Percentiles rank a stretch among this genome's conserved stretches.
Conservation (phyloP, 1,140 invertebrate genomes). For the Philaenus spumarius region DNA sequence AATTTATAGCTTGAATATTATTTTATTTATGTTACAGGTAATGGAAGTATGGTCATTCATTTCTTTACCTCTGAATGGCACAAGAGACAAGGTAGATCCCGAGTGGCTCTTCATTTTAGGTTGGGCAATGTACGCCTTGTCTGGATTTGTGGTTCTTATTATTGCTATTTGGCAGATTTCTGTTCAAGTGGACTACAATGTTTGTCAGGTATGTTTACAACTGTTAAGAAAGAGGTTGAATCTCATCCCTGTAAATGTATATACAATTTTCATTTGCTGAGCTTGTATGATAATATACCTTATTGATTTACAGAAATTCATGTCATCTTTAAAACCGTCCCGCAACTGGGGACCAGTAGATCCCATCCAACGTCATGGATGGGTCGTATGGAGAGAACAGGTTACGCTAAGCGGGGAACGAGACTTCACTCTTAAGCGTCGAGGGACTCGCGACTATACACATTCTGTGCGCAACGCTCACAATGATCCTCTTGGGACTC, state of each 20-base stretch:
- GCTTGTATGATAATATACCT: too few species aligned
- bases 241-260: too few species aligned
- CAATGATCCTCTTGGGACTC: neutral
- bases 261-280: too few species aligned
- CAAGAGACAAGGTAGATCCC: constrained; percentile 32
- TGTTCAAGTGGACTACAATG: constrained; percentile 39
- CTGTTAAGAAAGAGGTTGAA: too few species aligned
- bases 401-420: constrained; percentile 41
- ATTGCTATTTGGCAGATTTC: constrained; percentile 40
- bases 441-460: constrained; percentile 52
- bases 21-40: too few species aligned
- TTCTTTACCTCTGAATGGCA: constrained; percentile 30
- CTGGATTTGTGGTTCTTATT: constrained; percentile 39
- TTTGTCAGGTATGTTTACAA: constrained; percentile 34
- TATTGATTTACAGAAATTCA: constrained; percentile 46
- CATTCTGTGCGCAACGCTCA: constrained; percentile 36
- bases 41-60: constrained; percentile 40
- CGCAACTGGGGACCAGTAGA: constrained; percentile 55
- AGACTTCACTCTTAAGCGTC: constrained; percentile 50
- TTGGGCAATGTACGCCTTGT: constrained; percentile 39
- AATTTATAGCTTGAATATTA: too few species aligned
- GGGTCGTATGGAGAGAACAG: constrained; percentile 43
- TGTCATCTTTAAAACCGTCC: constrained; percentile 48
- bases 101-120: constrained; percentile 40
- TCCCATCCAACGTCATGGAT: constrained; percentile 52